Base-by-base conservation (phyloP, 2,113 vertebrate genomes). In the Anser cygnoides region DNA sequence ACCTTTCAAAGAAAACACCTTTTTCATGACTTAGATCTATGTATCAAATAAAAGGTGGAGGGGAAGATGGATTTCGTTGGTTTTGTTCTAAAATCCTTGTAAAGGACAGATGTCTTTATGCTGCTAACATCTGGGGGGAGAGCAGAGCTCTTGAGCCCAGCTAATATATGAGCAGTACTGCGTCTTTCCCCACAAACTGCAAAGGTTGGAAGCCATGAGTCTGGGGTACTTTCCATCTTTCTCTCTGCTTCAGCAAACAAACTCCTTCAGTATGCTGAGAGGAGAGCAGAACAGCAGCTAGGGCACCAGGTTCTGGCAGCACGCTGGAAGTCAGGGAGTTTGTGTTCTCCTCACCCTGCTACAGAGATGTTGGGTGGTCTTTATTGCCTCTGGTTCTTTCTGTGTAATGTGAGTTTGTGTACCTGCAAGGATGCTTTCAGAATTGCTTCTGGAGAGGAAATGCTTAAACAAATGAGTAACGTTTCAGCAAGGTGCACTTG, bases 271-370 rank as follows among this genome's bases (percentile, higher is more conserved):
- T 63, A 3, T 3, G 2, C 11, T 37, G 71, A 11, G 52, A 58
- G 50, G 16, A 54, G 59, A 62, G 28, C 46, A 37, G 89, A 44
- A 52, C 43, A 41, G 84, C 49, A 86, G 43, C 50, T 49, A 35
- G 9, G 39, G 55, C 52, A 35, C 57, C n/a, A 43, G 37, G 31
- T 85, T 73, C 67, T 2, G 6, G 13, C 55, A n/a, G 35, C 1
- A 0, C 0, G 0, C 46, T 71, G 70, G 25, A 65, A 63, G 16
- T 71, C 10, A 6, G 59, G 31, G 25, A 7, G 8, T 52, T 62
- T 71, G 25, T 72, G 19, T 6, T 76, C 49, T 62, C 39, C 52
- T 72, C 35, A 6, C 9, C 46, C 2, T 6, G 1, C 13, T 65
- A 0, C 28, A 46, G 39, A 19, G 43, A 5, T 17, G 13, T 21